A percentile compares a stretch with the other conserved stretches of the same genome.
These are phyloP conservation scores for Drosophila insularis DNA, from an alignment of 1,140 invertebrate genomes.

Conservation along the genomic window DNA sequence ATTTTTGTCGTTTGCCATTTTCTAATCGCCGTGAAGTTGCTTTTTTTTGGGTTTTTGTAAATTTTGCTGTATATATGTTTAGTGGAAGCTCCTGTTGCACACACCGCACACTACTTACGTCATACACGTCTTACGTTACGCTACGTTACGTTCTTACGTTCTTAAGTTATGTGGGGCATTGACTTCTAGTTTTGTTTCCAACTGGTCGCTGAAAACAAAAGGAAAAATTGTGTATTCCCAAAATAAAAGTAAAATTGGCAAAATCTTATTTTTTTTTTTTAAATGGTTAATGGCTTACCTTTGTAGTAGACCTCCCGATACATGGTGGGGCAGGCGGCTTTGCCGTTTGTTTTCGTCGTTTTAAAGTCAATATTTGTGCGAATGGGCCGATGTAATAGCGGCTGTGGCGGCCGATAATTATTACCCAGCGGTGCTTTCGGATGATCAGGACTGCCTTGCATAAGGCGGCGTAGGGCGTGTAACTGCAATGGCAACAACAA, in stretches of 20 bases:
- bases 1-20: slow-evolving; percentile 12
- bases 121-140: slow-evolving; percentile 50
- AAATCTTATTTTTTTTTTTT: background rate
- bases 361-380: slow-evolving; percentile 97
- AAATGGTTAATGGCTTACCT: slow-evolving; percentile 83
- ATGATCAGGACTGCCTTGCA: slow-evolving; percentile 92
- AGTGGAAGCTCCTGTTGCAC: slow-evolving; percentile 82
- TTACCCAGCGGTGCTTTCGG: slow-evolving; percentile 95
- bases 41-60: background rate
- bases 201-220: slow-evolving; percentile 85
- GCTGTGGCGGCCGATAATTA: slow-evolving; percentile 95
- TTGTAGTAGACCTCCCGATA: slow-evolving; percentile 93
- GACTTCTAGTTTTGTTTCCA: slow-evolving; percentile 86
- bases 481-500: slow-evolving; percentile 90
- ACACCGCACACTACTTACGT: slow-evolving; percentile 58
- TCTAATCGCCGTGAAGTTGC: background rate
- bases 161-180: slow-evolving; percentile 24
- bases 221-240: background rate
- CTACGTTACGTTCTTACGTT: slow-evolving; percentile 31
- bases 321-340: slow-evolving; percentile 93
- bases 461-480: slow-evolving; percentile 90
- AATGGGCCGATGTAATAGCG: slow-evolving; percentile 94
- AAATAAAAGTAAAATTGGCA: background rate
- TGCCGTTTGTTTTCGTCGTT: slow-evolving; percentile 88
- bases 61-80: slow-evolving; percentile 61